Conservation (phyloP, 2,113 vertebrate species). For the Tragulus kanchil region DNA sequence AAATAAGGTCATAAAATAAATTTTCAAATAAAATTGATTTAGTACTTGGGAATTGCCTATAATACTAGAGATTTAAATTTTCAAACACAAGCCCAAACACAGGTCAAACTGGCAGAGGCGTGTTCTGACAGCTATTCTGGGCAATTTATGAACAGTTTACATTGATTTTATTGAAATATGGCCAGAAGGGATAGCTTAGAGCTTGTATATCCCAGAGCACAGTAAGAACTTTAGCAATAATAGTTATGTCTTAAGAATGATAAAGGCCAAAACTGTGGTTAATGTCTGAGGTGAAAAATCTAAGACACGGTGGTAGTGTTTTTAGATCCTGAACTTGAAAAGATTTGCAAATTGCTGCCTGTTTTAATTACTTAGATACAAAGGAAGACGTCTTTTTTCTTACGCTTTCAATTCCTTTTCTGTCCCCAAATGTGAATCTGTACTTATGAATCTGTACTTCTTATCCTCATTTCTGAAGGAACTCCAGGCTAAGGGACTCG, state of each 20-base stretch:
- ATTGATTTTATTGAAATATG: not conserved
- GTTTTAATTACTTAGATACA: not conserved
- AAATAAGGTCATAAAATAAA: not conserved
- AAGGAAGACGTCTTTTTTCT: not conserved
- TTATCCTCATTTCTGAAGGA: not conserved
- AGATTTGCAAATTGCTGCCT: not conserved
- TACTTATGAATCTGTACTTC: not conserved
- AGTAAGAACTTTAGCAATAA: not conserved
- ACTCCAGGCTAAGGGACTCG: not conserved
- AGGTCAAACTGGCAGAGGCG: not conserved
- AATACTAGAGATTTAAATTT: conserved; percentile 1
- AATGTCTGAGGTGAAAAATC: not conserved
- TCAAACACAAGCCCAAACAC: not conserved
- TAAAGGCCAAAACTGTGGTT: not conserved
- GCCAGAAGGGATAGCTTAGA: not conserved
- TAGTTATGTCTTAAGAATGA: not conserved
- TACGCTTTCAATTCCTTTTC: not conserved
- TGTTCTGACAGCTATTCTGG: not conserved
- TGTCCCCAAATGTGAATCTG: not conserved
- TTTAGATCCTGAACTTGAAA: not conserved
- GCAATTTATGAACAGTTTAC: not conserved
- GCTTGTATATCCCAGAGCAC: too few species aligned
- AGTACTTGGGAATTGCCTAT: conserved; percentile 5
- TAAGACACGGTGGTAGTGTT: not conserved
- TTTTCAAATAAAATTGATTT: conserved; percentile 32